Percentiles rank a stretch among this genome's conserved stretches.
Conservation (phyloP, 1,140 invertebrate species). For the Oryzaephilus surinamensis region DNA sequence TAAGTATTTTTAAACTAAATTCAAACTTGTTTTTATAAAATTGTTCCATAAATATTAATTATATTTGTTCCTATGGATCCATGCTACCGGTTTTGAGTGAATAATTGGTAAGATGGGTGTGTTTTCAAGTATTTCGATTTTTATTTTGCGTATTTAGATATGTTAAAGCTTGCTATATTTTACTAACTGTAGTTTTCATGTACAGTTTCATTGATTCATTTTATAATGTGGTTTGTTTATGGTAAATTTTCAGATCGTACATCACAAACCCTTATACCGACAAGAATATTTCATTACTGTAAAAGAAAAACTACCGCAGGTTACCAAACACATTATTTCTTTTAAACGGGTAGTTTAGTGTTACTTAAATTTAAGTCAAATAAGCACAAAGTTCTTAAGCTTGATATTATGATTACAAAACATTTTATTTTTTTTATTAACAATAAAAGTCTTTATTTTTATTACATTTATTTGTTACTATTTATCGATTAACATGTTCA, state of each 20-base stretch:
- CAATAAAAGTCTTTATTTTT: constrained; percentile 13
- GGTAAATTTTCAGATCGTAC: constrained; percentile 42
- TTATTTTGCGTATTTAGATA: no score
- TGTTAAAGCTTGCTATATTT: no score
- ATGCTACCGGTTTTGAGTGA: constrained; percentile 68
- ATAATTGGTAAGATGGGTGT: constrained; percentile 44
- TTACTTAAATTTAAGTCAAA: constrained; percentile 5
- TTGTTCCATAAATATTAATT: constrained; percentile 14
- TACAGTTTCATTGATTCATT: neutral
- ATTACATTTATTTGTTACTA: constrained; percentile 7
- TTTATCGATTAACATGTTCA: constrained; percentile 5
- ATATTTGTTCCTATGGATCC: constrained; percentile 50
- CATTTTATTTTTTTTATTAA: constrained; percentile 9
- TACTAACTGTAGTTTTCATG: no score
- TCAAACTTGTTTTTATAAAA: constrained; percentile 4
- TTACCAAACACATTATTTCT: constrained; percentile 10
- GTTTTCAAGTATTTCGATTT: no score
- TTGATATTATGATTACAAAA: constrained; percentile 4
- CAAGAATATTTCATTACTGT: constrained; percentile 49
- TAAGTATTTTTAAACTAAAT: constrained; percentile 49
- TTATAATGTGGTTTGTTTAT: neutral
- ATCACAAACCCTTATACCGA: constrained; percentile 48
- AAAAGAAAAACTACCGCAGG: constrained; percentile 18
- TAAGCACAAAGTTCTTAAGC: constrained; percentile 16
- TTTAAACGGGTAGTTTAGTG: constrained; percentile 14